Percentiles rank a stretch among this genome's conserved stretches.
phyloP scores from a whole-genome alignment of 2,888 invertebrate genomes.

The Maniola hyperantus region DNA sequence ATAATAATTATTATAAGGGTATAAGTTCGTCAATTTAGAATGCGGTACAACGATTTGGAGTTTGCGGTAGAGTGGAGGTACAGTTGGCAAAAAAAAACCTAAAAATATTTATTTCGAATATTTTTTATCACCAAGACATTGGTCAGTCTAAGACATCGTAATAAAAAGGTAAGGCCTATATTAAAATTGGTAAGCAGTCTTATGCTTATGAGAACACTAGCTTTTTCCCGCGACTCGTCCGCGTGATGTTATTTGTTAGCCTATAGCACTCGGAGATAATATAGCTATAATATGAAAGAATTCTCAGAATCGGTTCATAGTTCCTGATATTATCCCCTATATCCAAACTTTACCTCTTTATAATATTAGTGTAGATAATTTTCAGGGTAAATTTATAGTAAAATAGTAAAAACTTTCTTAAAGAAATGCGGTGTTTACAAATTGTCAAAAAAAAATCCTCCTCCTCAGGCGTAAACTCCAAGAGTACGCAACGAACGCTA shows the following conservation, averaged over 20 bases:
- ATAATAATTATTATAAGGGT: constrained; percentile 42
- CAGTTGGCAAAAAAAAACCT: background rate
- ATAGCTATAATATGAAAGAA: too few species aligned
- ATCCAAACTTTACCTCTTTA: too few species aligned
- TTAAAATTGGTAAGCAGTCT: too few species aligned
- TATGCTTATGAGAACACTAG: too few species aligned
- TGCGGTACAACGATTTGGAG: constrained; percentile 3
- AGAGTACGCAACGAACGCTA: constrained; percentile 2
- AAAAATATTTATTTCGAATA: background rate
- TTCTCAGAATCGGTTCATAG: too few species aligned
- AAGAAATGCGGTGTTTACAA: background rate
- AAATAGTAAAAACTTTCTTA: background rate
- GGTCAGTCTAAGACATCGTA: too few species aligned
- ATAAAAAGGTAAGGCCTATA: too few species aligned
- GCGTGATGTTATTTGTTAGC: too few species aligned
- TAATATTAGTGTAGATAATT: background rate
- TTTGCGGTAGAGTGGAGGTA: background rate
- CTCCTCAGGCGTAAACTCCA: constrained; percentile 9
- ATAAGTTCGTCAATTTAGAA: constrained; percentile 34
- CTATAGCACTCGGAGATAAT: too few species aligned
- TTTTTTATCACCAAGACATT: background rate
- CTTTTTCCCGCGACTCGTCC: too few species aligned
- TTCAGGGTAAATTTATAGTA: background rate
- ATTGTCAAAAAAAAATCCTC: background rate
- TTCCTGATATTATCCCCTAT: too few species aligned